A percentile compares a stretch with the other conserved stretches of the same genome.
Evolutionary conservation across 2,888 invertebrate species (phyloP).

Genomic region (Orthosia cruda): DNA sequence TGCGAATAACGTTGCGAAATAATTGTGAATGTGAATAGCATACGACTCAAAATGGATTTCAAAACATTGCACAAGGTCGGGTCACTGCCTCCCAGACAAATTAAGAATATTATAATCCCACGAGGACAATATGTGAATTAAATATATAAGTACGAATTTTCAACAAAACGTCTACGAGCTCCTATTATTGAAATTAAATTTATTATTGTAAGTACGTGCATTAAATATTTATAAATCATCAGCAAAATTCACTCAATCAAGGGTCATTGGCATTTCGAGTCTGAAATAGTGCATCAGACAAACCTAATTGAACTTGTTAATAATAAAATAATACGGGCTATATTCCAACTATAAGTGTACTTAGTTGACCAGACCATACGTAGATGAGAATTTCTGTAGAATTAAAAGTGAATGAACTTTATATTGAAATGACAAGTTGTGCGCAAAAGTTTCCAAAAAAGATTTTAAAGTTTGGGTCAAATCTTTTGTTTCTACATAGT

Average conservation of each 20-base stretch:
- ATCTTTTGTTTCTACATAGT: conserved; percentile 71
- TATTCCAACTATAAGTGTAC: not conserved
- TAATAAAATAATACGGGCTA: conserved; percentile 12
- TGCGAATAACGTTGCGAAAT: conserved; percentile 20
- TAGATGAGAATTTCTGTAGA: not conserved
- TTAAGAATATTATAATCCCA: conserved; percentile 4
- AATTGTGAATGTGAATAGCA: conserved; percentile 17
- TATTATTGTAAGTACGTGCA: not conserved
- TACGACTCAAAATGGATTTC: conserved; percentile 9
- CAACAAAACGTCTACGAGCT: not conserved
- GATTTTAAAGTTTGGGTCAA: conserved; percentile 52
- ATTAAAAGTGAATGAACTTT: not conserved
- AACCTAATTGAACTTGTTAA: conserved; percentile 21
- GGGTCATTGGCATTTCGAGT: conserved; percentile 14
- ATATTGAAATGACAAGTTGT: not conserved
- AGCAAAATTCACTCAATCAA: conserved; percentile 4
- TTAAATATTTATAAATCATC: not conserved
- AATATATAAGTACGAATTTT: not conserved
- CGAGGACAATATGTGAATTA: not conserved
- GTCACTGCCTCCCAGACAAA: conserved; percentile 16
- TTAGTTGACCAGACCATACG: not conserved
- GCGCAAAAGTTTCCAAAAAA: conserved; percentile 19
- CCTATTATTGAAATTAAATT: not conserved
- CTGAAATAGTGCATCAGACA: conserved; percentile 19
- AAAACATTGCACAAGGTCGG: conserved; percentile 20